Base-by-base conservation (phyloP, 2,888 invertebrate genomes). In the Laspeyria flexula region DNA sequence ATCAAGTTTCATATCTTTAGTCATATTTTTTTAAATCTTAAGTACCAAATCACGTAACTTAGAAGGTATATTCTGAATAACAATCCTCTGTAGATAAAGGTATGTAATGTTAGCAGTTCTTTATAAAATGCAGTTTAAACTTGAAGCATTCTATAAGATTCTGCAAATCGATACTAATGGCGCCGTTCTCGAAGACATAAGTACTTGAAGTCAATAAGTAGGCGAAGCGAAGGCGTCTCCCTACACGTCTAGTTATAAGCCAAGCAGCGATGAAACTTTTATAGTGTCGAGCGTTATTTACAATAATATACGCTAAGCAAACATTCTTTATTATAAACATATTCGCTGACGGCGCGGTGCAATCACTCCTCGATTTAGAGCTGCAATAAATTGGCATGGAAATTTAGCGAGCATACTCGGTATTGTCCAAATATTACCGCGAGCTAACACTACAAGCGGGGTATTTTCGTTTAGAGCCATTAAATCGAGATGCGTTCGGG, bases 371-470 rank as follows among this genome's bases (percentile, higher is more conserved):
- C 75, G 72, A 79, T 83, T 80, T 83, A 80, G 75, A 76, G 71
- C 72, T 60, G 71, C 75, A 71, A 85, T 86, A 83, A 82, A 86
- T 83, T 82, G 72, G 64, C 77, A 75, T 76, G 75, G 77, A 84
- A 81, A 83, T 83, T 84, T 79, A 78, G 81, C 85, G 77, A 80
- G 74, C 80, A 66, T 71, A 64, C 77, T 75, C 70, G 54, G 74
- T 82, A 75, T 79, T 81, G 81, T 83, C 82, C 85, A 85, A 87
- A 88, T 86, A 87, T 87, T 84, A 80, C 81, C 72, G 69, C 75
- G 71, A 73, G 74, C 74, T 69, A 74, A 77, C 78, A 77, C 76
- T 79, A 81, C 81, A 79, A 79, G 73, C 73, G 64, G 44, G 73
- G 77, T 81, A 84, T 85, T 86, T 84, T 84, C 82, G 84, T 84